These are phyloP conservation scores for Trachelipus rathkii DNA, from an alignment of 1,140 invertebrate genomes.

Conservation along the genomic window DNA sequence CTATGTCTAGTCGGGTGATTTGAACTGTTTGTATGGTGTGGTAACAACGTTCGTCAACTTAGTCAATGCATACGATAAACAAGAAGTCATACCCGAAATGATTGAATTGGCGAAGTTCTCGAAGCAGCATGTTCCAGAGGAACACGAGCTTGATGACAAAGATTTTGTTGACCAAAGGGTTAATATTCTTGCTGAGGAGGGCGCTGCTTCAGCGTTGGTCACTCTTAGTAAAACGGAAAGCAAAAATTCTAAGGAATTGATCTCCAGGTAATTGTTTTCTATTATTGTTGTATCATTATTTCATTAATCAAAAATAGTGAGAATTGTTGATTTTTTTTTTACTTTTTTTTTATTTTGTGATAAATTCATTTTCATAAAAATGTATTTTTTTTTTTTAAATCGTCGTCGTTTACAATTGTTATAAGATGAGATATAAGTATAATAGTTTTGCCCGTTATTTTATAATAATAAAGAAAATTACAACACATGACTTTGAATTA, in stretches of 20 bases:
- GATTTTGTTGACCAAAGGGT: slow-evolving; percentile 86
- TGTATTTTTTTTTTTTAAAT: no score
- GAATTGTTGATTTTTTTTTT: background rate
- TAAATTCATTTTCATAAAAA: no score
- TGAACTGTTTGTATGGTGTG: slow-evolving; percentile 84
- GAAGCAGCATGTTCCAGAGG: slow-evolving; percentile 97
- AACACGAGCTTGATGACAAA: slow-evolving; percentile 87
- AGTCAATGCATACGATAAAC: slow-evolving; percentile 96
- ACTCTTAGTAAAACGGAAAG: slow-evolving; percentile 88
- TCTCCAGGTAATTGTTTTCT: slow-evolving; percentile 57
- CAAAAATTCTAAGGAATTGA: slow-evolving; percentile 82
- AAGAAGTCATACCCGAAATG: slow-evolving; percentile 95
- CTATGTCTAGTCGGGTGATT: slow-evolving; percentile 59
- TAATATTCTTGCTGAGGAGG: slow-evolving; percentile 70
- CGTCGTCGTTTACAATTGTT: no score
- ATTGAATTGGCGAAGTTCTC: slow-evolving; percentile 96
- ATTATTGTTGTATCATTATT: background rate
- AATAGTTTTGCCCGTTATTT: no score
- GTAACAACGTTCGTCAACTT: slow-evolving; percentile 94
- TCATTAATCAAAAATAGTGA: background rate
- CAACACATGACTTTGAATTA: no score
- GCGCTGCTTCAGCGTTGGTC: slow-evolving; percentile 82
- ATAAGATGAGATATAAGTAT: no score
- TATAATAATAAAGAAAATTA: no score
- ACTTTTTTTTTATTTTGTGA: background rate